phyloP scores from a whole-genome alignment of 2,888 invertebrate genomes.

The Cryptocephalus primarius region DNA sequence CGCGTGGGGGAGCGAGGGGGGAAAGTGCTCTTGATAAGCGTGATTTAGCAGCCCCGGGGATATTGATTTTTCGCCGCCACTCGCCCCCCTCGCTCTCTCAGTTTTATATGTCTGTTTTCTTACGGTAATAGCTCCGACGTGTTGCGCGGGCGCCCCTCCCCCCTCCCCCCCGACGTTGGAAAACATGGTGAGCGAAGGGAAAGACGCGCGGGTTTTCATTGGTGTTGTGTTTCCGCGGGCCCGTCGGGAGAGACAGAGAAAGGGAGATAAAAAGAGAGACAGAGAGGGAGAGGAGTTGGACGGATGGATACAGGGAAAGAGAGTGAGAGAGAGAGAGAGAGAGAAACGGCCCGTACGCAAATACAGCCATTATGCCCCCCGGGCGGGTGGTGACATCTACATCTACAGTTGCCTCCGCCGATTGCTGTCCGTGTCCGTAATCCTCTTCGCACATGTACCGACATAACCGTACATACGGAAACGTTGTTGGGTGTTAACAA shows the following conservation, averaged over 20 bases:
- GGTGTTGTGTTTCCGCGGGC: conserved; percentile 36
- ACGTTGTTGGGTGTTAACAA: too few species aligned
- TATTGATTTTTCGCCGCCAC: conserved; percentile 38
- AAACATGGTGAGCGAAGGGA: conserved; percentile 33
- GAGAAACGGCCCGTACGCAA: conserved; percentile 32
- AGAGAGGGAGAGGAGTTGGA: conserved; percentile 5
- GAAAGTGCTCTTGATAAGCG: conserved; percentile 47
- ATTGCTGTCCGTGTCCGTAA: too few species aligned
- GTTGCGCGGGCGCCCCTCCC: conserved; percentile 37
- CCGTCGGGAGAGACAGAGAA: neutral
- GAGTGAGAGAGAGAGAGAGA: conserved; percentile 21
- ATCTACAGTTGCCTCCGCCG: too few species aligned
- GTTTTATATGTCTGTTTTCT: conserved; percentile 47
- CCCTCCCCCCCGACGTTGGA: conserved; percentile 22
- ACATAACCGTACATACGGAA: too few species aligned
- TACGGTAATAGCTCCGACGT: conserved; percentile 43
- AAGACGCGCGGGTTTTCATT: conserved; percentile 29
- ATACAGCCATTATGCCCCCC: conserved; percentile 35
- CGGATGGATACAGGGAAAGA: neutral
- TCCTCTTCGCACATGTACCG: too few species aligned
- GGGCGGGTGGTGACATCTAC: too few species aligned
- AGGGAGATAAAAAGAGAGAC: neutral
- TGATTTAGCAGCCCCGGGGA: conserved; percentile 70
- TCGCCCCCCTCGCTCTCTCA: conserved; percentile 26
- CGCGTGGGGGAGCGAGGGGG: conserved; percentile 26